Conservation (phyloP, 2,797 vertebrate species). For the Lophius americanus region DNA sequence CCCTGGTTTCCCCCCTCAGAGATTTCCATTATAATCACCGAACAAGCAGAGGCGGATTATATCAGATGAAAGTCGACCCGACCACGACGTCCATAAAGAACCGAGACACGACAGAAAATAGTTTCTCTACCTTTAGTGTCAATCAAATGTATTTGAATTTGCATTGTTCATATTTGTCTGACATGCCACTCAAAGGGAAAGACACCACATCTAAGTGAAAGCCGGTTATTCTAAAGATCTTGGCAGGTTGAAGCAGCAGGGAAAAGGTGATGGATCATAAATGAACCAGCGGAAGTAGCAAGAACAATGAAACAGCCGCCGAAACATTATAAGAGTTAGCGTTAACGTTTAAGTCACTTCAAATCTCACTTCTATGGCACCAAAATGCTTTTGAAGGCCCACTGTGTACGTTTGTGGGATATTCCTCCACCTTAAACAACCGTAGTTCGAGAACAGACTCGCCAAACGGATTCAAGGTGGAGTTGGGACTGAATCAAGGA, state of each 20-base stretch:
- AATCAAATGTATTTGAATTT: slow-evolving; percentile 28
- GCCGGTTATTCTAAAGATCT: too few species aligned
- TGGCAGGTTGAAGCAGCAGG: too few species aligned
- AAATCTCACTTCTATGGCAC: too few species aligned
- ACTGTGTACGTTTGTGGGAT: neutral
- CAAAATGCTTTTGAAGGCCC: neutral
- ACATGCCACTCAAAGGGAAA: slow-evolving; percentile 18
- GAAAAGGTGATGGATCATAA: too few species aligned
- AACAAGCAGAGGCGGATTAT: slow-evolving; percentile 43
- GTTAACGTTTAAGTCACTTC: too few species aligned
- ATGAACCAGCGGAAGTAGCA: too few species aligned
- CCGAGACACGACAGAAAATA: slow-evolving; percentile 12
- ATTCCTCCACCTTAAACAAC: too few species aligned
- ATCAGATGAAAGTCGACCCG: slow-evolving; percentile 49
- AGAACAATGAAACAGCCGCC: too few species aligned
- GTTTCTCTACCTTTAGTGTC: slow-evolving; percentile 15
- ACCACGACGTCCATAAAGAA: slow-evolving; percentile 38
- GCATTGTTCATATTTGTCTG: slow-evolving; percentile 29
- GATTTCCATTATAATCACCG: slow-evolving; percentile 52
- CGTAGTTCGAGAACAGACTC: too few species aligned
- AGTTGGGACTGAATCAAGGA: too few species aligned
- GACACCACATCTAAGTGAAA: slow-evolving; percentile 19
- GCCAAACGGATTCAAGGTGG: too few species aligned
- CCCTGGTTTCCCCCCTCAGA: neutral
- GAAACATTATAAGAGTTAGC: too few species aligned